Evolutionary conservation across 2,888 invertebrate genomes (phyloP).

Genomic region (Trachelus iudaicus): DNA sequence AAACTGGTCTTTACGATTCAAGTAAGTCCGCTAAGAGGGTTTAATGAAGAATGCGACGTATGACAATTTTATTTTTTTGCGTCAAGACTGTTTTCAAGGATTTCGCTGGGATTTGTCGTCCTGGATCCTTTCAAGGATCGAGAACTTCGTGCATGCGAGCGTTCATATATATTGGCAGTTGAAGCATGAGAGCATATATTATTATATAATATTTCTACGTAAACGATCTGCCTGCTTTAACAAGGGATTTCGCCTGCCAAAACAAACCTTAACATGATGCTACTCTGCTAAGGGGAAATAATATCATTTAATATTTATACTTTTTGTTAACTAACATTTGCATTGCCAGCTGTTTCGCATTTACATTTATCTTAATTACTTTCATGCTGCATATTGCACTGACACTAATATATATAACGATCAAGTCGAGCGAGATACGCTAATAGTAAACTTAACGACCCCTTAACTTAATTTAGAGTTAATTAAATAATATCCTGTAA

Average conservation of each 20-base stretch:
- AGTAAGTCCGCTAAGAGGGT: conserved; percentile 51
- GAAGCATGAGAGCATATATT: not conserved
- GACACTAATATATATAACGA: not conserved
- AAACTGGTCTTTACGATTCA: conserved; percentile 59
- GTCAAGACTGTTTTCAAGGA: not conserved
- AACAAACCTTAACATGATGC: not conserved
- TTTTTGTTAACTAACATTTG: not conserved
- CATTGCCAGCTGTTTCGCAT: not conserved
- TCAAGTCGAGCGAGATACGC: not conserved
- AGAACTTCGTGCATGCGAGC: not conserved
- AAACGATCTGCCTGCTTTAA: not conserved
- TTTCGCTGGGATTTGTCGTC: not conserved
- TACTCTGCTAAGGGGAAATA: not conserved
- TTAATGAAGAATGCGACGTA: not conserved
- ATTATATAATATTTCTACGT: not conserved
- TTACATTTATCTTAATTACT: not conserved
- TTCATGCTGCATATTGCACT: not conserved
- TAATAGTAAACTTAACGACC: not conserved
- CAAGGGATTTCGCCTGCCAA: not conserved
- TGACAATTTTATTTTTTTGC: not conserved
- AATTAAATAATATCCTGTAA: not conserved
- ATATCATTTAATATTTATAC: not conserved
- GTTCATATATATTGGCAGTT: not conserved
- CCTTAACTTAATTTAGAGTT: not conserved
- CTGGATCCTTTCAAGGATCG: not conserved